Evolutionary conservation across 2,888 invertebrate genomes (phyloP).

Genomic region (Hyppa rectilinea): DNA sequence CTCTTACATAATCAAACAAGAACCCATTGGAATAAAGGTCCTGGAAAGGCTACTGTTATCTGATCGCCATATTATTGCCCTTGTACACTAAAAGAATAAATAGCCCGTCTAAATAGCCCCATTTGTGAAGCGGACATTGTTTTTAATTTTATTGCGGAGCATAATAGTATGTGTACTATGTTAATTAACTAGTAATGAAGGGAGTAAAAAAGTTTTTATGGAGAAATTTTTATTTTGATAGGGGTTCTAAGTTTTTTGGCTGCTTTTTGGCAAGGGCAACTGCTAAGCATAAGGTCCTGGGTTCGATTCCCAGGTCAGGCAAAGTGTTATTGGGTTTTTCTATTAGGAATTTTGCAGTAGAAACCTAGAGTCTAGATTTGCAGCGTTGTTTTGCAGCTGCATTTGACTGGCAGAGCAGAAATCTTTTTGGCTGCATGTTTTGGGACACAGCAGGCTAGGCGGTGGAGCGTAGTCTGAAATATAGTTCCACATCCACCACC

Average conservation of each 20-base stretch:
- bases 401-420: too few relatives aligned
- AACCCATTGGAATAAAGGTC: conserved; percentile 11
- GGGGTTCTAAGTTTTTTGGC: neutral
- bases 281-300: too few relatives aligned
- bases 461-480: too few relatives aligned
- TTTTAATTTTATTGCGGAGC: conserved; percentile 40
- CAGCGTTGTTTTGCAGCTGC: too few relatives aligned
- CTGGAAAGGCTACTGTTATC: conserved; percentile 23
- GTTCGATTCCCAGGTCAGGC: too few relatives aligned
- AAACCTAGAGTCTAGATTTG: too few relatives aligned
- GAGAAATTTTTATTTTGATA: neutral
- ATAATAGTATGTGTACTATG: conserved; percentile 34
- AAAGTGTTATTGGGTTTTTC: too few relatives aligned
- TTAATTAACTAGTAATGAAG: conserved; percentile 41
- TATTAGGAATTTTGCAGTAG: too few relatives aligned
- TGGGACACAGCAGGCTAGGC: too few relatives aligned
- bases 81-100: conserved; percentile 41
- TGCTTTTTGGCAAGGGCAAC: too few relatives aligned
- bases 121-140: conserved; percentile 41
- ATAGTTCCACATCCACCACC: too few relatives aligned
- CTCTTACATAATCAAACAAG: neutral
- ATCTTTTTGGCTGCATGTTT: too few relatives aligned
- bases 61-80: conserved; percentile 41
- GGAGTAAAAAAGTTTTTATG: conserved; percentile 6
- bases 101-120: conserved; percentile 26